These are phyloP conservation scores for Steatocranus sp. DNA, from an alignment of 2,797 vertebrate species.

Conservation along the genomic window DNA sequence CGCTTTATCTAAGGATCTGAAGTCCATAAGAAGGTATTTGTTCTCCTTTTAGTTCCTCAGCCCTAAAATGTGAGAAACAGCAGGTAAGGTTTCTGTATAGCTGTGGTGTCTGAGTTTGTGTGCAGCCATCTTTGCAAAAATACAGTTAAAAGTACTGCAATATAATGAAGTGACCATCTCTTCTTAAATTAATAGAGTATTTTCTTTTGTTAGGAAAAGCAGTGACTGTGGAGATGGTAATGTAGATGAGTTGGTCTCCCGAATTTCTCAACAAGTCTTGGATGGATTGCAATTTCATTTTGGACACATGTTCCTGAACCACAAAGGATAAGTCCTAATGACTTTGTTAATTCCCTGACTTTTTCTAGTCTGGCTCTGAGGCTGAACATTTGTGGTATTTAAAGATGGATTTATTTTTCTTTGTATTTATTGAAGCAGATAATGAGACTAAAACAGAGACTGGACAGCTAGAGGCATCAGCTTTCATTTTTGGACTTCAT, in stretches of 20 bases:
- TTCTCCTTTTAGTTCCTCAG: constrained; percentile 35
- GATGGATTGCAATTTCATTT: background rate
- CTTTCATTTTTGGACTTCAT: background rate
- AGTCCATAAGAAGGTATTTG: constrained; percentile 21
- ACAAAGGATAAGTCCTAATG: background rate
- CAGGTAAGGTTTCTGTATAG: constrained; percentile 4
- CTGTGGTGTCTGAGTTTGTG: background rate
- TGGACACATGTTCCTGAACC: background rate
- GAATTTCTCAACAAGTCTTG: background rate
- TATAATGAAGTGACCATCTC: background rate
- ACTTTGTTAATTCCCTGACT: background rate
- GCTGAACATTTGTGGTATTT: background rate
- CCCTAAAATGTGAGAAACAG: constrained; percentile 16
- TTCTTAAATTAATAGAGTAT: background rate
- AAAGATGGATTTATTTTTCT: background rate
- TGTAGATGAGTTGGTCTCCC: background rate
- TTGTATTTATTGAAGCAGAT: background rate
- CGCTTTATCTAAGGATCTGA: constrained; percentile 7
- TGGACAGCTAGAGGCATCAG: background rate
- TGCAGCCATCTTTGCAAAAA: background rate
- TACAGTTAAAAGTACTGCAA: background rate
- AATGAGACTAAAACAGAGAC: background rate
- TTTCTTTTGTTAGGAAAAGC: background rate
- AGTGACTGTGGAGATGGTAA: background rate
- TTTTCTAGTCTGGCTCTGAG: background rate